Evolutionary conservation across 2,888 invertebrate genomes (phyloP).

Genomic region (Drosophila mayaguana): DNA sequence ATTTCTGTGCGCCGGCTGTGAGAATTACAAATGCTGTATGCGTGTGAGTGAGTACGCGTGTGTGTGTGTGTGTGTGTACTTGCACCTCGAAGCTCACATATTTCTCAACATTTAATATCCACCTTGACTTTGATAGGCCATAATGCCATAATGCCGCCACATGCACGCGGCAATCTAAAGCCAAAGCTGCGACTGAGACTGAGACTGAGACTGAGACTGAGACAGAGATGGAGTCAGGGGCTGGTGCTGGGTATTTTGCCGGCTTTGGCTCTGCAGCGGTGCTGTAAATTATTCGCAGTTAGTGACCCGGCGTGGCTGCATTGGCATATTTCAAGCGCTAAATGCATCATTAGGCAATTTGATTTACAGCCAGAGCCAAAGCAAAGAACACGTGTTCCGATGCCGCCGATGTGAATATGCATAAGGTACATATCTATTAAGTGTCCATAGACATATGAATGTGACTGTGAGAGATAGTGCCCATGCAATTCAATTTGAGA

Average conservation of each 20-base stretch:
- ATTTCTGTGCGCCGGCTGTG: constrained; percentile 70
- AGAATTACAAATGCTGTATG: constrained; percentile 65
- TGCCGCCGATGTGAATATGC: constrained; percentile 19
- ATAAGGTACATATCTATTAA: constrained; percentile 8
- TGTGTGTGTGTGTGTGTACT: constrained; percentile 16
- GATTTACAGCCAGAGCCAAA: constrained; percentile 64
- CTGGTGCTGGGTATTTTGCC: constrained; percentile 12
- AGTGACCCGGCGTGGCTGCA: constrained; percentile 76
- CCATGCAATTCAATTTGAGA: constrained; percentile 36
- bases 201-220: background rate
- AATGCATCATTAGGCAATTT: constrained; percentile 79
- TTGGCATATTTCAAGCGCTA: constrained; percentile 80
- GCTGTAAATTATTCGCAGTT: constrained; percentile 77
- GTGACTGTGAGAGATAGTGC: background rate
- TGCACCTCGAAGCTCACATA: constrained; percentile 56
- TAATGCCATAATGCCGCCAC: constrained; percentile 66
- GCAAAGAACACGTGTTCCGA: constrained; percentile 60
- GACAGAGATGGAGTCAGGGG: too few relatives aligned
- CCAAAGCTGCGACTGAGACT: constrained; percentile 8
- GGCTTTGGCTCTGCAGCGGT: constrained; percentile 32
- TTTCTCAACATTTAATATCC: constrained; percentile 74
- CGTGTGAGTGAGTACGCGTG: background rate
- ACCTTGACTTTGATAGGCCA: constrained; percentile 80
- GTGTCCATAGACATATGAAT: constrained; percentile 1
- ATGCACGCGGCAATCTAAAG: constrained; percentile 46